Conservation (phyloP, 2,888 invertebrate species). For the Hyppa rectilinea region DNA sequence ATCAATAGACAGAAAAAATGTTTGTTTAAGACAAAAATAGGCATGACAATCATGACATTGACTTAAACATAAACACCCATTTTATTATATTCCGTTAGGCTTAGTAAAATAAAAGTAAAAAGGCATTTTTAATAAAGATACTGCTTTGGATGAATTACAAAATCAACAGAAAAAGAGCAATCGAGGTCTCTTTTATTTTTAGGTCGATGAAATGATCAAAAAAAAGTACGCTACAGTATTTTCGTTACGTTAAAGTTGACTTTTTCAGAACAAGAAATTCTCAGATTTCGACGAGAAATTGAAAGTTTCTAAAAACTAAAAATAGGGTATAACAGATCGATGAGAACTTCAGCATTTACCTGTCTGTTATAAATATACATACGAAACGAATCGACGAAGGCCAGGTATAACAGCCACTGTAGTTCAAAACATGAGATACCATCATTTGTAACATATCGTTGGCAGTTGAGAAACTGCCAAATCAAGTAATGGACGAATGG, state of each 20-base stretch:
- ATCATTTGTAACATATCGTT: constrained; percentile 49
- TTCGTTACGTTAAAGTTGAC: neutral
- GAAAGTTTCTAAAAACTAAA: constrained; percentile 14
- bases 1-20: constrained; percentile 26
- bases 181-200: neutral
- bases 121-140: neutral
- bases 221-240: neutral
- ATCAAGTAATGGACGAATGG: constrained; percentile 52
- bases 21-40: constrained; percentile 41
- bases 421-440: constrained; percentile 34
- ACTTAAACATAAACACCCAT: constrained; percentile 1
- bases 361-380: constrained; percentile 42
- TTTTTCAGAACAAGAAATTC: neutral
- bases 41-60: constrained; percentile 32
- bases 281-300: neutral
- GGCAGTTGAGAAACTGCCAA: constrained; percentile 59
- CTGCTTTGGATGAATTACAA: neutral
- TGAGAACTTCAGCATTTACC: constrained; percentile 37
- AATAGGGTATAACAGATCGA: constrained; percentile 19
- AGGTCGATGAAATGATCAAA: neutral
- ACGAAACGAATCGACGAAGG: constrained; percentile 38
- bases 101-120: constrained; percentile 18
- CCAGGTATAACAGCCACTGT: constrained; percentile 40
- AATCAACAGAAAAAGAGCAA: neutral
- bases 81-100: constrained; percentile 28